Conservation (phyloP, 2,888 invertebrate genomes). For the Cosmopolites sordidus region DNA sequence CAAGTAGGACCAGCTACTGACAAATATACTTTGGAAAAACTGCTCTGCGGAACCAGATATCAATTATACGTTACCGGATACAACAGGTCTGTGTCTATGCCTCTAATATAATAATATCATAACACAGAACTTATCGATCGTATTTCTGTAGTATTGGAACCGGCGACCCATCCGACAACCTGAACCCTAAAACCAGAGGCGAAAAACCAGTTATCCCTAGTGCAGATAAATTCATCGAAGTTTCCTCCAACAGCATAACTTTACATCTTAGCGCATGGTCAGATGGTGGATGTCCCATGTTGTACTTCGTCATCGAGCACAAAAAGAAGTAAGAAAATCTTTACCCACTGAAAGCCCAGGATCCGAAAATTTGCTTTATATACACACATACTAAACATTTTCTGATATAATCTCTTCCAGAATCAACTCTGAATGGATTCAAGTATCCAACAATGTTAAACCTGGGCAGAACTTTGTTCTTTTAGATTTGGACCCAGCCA, state of each 20-base stretch:
- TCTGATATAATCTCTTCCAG: slow-evolving; percentile 47
- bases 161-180: slow-evolving; percentile 83
- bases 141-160: slow-evolving; percentile 75
- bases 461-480: slow-evolving; percentile 88
- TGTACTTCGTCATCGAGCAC: slow-evolving; percentile 91
- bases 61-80: slow-evolving; percentile 91
- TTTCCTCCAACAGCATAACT: slow-evolving; percentile 88
- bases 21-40: slow-evolving; percentile 79
- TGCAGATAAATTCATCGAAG: slow-evolving; percentile 85
- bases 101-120: neutral
- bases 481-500: slow-evolving; percentile 86
- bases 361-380: no score
- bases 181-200: slow-evolving; percentile 87
- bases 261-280: slow-evolving; percentile 91
- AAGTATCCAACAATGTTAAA: slow-evolving; percentile 89
- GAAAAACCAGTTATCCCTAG: slow-evolving; percentile 90
- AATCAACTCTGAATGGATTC: slow-evolving; percentile 85
- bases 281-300: slow-evolving; percentile 93
- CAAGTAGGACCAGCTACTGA: slow-evolving; percentile 67
- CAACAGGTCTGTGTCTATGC: slow-evolving; percentile 61
- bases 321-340: slow-evolving; percentile 71
- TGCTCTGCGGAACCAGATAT: slow-evolving; percentile 90
- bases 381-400: no score
- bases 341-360: slow-evolving; percentile 3
- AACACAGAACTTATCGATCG: neutral